A percentile compares a stretch with the other conserved stretches of the same genome.
Evolutionary conservation across 2,888 invertebrate species (phyloP).

Genomic region (Branchipolynoe longqiensis): DNA sequence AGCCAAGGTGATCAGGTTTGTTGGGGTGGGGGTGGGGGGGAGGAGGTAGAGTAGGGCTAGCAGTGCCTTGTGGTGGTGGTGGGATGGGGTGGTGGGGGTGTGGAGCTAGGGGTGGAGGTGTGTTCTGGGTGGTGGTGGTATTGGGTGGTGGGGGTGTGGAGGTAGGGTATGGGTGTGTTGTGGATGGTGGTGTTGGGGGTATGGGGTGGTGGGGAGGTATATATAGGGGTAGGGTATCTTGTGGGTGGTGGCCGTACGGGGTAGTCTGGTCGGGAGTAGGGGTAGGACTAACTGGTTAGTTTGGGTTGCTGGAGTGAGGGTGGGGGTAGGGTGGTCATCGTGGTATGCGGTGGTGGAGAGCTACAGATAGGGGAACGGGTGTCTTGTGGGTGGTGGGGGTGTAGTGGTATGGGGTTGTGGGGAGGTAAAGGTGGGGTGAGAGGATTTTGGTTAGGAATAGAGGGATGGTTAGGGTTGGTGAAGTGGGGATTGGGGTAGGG

Average conservation of each 20-base stretch:
- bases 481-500: too few species aligned
- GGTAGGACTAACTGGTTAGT: too few species aligned
- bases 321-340: too few species aligned
- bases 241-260: not conserved
- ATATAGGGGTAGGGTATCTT: not conserved
- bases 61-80: not conserved
- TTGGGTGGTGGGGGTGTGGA: not conserved
- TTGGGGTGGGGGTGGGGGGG: not conserved
- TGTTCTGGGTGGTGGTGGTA: not conserved
- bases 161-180: not conserved
- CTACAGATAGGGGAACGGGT: too few species aligned
- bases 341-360: too few species aligned
- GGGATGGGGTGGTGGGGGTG: not conserved
- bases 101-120: not conserved
- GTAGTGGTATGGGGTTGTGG: not conserved
- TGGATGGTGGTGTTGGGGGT: not conserved
- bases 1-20: conserved; percentile 28
- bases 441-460: too few species aligned
- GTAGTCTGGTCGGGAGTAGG: too few species aligned
- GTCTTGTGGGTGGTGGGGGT: not conserved
- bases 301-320: too few species aligned
- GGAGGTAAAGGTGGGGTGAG: not conserved
- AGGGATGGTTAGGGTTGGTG: too few species aligned
- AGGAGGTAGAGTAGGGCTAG: not conserved
- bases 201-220: not conserved